phyloP scores from a whole-genome alignment of 2,113 vertebrate species.

The Xerus inauris region DNA sequence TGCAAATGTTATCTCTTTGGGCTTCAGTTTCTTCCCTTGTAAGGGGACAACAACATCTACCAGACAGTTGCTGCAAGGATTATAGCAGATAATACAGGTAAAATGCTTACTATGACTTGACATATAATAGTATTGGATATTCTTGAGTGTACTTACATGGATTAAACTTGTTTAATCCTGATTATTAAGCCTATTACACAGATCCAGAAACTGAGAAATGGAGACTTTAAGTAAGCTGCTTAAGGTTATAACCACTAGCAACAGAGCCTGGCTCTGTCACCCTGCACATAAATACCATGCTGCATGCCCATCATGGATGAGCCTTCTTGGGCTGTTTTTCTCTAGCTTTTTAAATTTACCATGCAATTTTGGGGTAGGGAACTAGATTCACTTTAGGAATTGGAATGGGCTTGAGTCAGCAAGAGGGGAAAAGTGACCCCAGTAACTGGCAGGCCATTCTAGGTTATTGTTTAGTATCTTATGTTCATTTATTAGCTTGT shows the following conservation, averaged over 20 bases:
- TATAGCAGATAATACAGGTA: not conserved
- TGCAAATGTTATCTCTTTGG: not conserved
- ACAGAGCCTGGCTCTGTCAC: not conserved
- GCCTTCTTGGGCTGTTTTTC: not conserved
- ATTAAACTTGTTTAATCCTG: slow-evolving; percentile 59
- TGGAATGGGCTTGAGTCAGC: not conserved
- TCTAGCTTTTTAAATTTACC: not conserved
- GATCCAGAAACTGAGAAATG: slow-evolving; percentile 60
- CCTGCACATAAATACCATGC: not conserved
- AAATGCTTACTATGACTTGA: not conserved
- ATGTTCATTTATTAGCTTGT: slow-evolving; percentile 25
- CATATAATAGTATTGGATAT: not conserved
- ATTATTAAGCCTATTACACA: slow-evolving; percentile 56
- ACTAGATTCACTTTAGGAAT: slow-evolving; percentile 29
- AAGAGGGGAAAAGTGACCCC: not conserved
- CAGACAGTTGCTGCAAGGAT: not conserved
- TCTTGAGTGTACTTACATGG: not conserved
- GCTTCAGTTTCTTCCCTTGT: not conserved
- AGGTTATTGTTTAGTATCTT: not conserved
- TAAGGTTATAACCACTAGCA: not conserved
- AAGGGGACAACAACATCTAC: not conserved
- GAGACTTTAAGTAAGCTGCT: slow-evolving; percentile 43
- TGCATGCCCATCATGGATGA: accelerated
- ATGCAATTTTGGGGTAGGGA: not conserved
- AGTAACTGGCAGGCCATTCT: not conserved